phyloP scores from a whole-genome alignment of 2,888 invertebrate genomes.

The Nomada fucata region DNA sequence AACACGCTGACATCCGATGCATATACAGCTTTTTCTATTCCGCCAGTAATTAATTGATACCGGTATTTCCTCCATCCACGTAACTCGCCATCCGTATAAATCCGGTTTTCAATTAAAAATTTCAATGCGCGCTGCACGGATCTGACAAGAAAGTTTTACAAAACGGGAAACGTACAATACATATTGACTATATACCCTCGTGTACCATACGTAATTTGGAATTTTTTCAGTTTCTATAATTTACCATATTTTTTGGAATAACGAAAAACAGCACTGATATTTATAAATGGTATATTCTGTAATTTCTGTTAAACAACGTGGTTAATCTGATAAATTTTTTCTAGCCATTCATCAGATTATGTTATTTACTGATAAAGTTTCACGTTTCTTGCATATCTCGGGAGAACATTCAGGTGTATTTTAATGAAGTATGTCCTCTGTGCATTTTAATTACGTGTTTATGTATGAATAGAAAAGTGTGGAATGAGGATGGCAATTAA shows the following conservation, averaged over 20 bases:
- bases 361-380: neutral
- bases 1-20: constrained; percentile 55
- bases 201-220: neutral
- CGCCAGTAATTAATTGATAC: constrained; percentile 67
- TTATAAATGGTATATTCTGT: too few species aligned
- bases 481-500: constrained; percentile 9
- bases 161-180: neutral
- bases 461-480: neutral
- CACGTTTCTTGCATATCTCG: neutral
- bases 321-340: too few species aligned
- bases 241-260: too few species aligned
- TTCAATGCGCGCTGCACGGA: constrained; percentile 8
- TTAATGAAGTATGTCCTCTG: neutral
- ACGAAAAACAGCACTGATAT: too few species aligned
- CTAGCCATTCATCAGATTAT: too few species aligned
- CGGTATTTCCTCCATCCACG: constrained; percentile 50
- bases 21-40: constrained; percentile 42
- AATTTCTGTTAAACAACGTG: too few species aligned
- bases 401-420: neutral
- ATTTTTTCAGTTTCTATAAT: neutral
- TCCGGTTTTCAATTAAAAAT: constrained; percentile 61
- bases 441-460: neutral
- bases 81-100: constrained; percentile 43
- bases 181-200: neutral
- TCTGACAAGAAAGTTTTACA: constrained; percentile 7